A percentile compares a stretch with the other conserved stretches of the same genome.
Conservation (phyloP, 2,797 vertebrate species). For the Oreochromis mossambicus region DNA sequence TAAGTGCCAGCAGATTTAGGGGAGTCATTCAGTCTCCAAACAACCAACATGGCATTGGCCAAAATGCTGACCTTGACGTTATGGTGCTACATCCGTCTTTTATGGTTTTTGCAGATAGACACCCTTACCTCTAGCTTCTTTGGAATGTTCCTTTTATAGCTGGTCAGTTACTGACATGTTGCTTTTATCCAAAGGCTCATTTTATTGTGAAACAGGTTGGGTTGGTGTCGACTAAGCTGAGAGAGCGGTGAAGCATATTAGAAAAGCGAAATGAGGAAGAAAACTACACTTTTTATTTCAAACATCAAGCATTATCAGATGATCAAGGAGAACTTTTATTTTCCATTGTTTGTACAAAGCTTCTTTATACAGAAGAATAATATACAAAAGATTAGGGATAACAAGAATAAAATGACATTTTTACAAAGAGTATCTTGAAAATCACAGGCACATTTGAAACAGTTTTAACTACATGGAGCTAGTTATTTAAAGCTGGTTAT, state of each 20-base stretch:
- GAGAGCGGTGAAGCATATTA: neutral
- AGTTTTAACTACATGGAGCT: slow-evolving; percentile 64
- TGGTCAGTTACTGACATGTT: neutral
- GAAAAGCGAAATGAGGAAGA: neutral
- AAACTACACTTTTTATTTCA: neutral
- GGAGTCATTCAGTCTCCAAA: neutral
- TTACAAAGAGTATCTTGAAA: slow-evolving; percentile 66
- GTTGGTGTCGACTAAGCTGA: neutral
- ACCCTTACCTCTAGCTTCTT: neutral
- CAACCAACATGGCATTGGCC: neutral
- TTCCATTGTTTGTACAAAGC: slow-evolving; percentile 70
- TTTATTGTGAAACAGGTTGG: neutral
- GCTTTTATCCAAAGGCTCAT: neutral
- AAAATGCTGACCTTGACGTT: neutral
- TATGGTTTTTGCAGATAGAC: neutral
- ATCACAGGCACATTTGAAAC: slow-evolving; percentile 67
- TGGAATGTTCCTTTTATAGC: neutral
- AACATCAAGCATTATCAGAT: neutral
- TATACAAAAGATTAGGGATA: slow-evolving; percentile 46
- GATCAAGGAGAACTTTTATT: slow-evolving; percentile 56
- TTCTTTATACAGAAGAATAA: slow-evolving; percentile 71
- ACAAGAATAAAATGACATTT: slow-evolving; percentile 49
- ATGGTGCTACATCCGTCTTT: neutral
- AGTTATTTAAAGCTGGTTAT: slow-evolving; percentile 12
- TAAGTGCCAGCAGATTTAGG: too few species aligned